Evolutionary conservation across 1,140 invertebrate genomes (phyloP), one percentile per base, ranked within the genome.

Genomic region (Sarcophaga peregrina): DNA sequence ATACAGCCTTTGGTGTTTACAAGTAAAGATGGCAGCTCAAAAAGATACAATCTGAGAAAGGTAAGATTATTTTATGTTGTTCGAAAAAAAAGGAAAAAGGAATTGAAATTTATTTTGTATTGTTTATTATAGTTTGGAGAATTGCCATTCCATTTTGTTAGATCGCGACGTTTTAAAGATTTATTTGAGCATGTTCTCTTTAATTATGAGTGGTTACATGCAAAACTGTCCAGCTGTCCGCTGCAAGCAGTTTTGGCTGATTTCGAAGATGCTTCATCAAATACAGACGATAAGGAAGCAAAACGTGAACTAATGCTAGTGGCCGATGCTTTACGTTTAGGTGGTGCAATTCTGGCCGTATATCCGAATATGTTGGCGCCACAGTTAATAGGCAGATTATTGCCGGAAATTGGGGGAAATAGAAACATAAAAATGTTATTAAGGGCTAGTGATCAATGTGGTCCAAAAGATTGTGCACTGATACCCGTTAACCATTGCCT

Each of bases 181-280:
- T 92, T 99, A 0, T 98, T 98, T 89, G 94, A 96, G 80, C 94
- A 98, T 86, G 97, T 99, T 10, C 92, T 99, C 0, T 99, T 99
- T 91, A 99, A 99, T 91, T 99, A 99, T 89, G 95, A 98, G 85
- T 99, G 98, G 97, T 92, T 99, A 0, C 97, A 99, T 89, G 97
- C 98, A 0, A 99, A 99, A 91, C 91, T 99, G 2, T 96, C 95
- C 83, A 97, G 97, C 84, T 99, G 98, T 90, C 98, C 98, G 1
- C 92, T 99, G 3, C 98, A 98, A 92, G 95, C 97, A 0, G 95
- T 99, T 3, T 91, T 99, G 10, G 96, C 96, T 11, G 98, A 99
- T 90, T 99, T 98, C 90, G 98, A 99, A 92, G 98, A 99, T 89
- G 95, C 97, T 1, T 95, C 97, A 78, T 92, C 91, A 4, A 94